These are phyloP conservation scores for Stigmatopora argus DNA, from an alignment of 2,113 vertebrate genomes.

Conservation along the genomic window DNA sequence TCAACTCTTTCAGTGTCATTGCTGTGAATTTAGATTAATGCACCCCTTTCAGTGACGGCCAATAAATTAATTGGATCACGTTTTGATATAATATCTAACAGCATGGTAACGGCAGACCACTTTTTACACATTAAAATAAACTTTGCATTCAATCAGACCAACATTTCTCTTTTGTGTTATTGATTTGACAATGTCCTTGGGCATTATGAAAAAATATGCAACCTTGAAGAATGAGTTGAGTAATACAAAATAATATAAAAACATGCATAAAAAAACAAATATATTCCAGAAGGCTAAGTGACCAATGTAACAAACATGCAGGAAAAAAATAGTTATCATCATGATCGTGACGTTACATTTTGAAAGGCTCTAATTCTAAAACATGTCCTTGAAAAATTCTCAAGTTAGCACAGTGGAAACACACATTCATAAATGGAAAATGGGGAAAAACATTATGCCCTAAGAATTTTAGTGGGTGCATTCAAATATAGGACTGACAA, in stretches of 20 bases:
- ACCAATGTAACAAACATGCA: neutral
- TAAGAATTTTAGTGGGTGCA: neutral
- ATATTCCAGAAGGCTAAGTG: neutral
- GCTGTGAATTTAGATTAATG: too few species aligned
- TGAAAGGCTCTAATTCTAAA: slow-evolving; percentile 1
- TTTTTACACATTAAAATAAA: slow-evolving; percentile 14
- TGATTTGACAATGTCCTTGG: neutral
- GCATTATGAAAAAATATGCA: neutral
- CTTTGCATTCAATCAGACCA: neutral
- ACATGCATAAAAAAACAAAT: slow-evolving; percentile 6
- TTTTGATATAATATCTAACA: too few species aligned
- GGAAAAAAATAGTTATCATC: neutral
- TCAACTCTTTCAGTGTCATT: slow-evolving; percentile 5
- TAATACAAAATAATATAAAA: neutral
- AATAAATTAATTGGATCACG: too few species aligned
- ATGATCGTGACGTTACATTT: slow-evolving; percentile 5
- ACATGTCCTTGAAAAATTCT: slow-evolving; percentile 6
- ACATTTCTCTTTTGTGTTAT: slow-evolving; percentile 4
- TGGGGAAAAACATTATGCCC: neutral
- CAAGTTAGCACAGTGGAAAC: neutral
- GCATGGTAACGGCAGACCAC: neutral
- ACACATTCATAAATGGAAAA: slow-evolving; percentile 2
- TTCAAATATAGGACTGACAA: slow-evolving; percentile 10
- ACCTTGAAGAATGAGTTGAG: slow-evolving; percentile 1
- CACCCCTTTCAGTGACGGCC: too few species aligned